phyloP scores from a whole-genome alignment of 1,140 invertebrate species.

The Drosophila virilis region DNA sequence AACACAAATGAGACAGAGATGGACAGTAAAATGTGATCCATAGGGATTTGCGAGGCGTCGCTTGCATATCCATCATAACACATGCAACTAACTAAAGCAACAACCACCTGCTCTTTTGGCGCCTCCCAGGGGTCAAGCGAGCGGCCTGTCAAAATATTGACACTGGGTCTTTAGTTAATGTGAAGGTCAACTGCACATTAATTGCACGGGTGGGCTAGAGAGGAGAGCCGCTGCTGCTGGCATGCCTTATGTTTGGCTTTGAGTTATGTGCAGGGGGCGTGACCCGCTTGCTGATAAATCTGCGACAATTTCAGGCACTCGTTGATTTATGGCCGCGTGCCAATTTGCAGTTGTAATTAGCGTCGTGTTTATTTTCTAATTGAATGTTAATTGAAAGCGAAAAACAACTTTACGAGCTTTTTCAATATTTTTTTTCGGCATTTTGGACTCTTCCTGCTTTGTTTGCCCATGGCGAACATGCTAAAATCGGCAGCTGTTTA shows the following conservation, averaged over 20 bases:
- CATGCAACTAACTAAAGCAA: not conserved
- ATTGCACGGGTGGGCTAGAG: conserved; percentile 38
- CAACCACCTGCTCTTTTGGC: not conserved
- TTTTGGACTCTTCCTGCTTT: not conserved
- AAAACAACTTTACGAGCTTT: conserved; percentile 10
- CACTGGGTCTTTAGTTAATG: conserved; percentile 71
- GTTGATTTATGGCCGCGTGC: conserved; percentile 29
- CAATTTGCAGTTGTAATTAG: conserved; percentile 61
- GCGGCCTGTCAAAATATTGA: conserved; percentile 77
- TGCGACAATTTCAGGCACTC: conserved; percentile 50
- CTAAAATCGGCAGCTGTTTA: conserved; percentile 66
- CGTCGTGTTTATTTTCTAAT: conserved; percentile 74
- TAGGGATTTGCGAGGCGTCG: conserved; percentile 69
- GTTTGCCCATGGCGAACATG: conserved; percentile 45
- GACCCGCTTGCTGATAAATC: conserved; percentile 54
- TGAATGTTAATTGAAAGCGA: conserved; percentile 68
- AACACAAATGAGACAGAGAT: not conserved
- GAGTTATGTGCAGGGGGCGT: conserved; percentile 33
- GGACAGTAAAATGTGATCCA: conserved; percentile 50
- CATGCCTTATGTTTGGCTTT: not conserved
- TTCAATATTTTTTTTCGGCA: not conserved
- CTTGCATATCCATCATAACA: conserved; percentile 66
- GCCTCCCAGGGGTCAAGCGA: not conserved
- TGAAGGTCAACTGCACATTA: conserved; percentile 77
- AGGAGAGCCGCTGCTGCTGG: not conserved